Percentiles rank a stretch among this genome's conserved stretches.
These are phyloP conservation scores for Habroteleia sp. DNA, from an alignment of 2,888 invertebrate species.

Conservation along the genomic window DNA sequence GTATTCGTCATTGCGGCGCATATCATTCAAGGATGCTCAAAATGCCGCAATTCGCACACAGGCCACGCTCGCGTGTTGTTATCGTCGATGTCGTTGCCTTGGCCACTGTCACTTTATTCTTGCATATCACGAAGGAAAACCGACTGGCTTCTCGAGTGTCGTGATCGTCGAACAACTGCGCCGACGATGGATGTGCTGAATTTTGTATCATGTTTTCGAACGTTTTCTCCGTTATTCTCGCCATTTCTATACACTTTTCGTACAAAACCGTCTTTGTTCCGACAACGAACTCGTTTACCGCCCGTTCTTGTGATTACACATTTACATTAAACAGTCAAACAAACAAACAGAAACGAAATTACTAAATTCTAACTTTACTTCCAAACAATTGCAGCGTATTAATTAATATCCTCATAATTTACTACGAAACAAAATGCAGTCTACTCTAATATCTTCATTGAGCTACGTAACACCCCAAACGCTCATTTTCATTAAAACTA, in stretches of 20 bases:
- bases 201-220: conserved; percentile 59
- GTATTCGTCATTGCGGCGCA: conserved; percentile 79
- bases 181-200: conserved; percentile 52
- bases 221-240: conserved; percentile 49
- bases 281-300: background rate
- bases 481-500: conserved; percentile 40
- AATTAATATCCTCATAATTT: conserved; percentile 22
- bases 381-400: conserved; percentile 1
- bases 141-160: conserved; percentile 52
- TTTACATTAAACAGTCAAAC: too few species aligned
- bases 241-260: conserved; percentile 26
- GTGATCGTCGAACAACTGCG: conserved; percentile 48
- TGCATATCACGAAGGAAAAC: conserved; percentile 66
- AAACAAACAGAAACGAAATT: too few species aligned
- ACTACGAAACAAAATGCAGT: conserved; percentile 19
- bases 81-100: conserved; percentile 71
- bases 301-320: too few species aligned
- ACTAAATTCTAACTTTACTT: too few species aligned
- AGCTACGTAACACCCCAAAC: conserved; percentile 34
- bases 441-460: conserved; percentile 13
- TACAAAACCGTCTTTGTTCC: conserved; percentile 16
- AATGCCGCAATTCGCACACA: conserved; percentile 74
- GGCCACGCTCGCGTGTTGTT: conserved; percentile 72
- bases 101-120: conserved; percentile 71
- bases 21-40: conserved; percentile 79